Percentiles rank a stretch among this genome's conserved stretches.
phyloP scores from a whole-genome alignment of 2,797 vertebrate species.

The Neosilurus hyrtlii region DNA sequence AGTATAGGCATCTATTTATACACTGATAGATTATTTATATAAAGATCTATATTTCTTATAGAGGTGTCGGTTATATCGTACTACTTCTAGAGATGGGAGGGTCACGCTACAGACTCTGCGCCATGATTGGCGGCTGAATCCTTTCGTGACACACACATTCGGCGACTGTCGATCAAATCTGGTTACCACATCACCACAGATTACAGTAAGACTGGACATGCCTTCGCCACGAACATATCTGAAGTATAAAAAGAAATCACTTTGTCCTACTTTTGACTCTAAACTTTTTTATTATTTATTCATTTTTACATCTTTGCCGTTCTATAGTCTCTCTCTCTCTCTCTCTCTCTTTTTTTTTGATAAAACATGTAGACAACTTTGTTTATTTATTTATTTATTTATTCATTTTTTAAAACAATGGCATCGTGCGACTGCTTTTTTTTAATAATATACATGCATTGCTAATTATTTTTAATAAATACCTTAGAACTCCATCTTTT shows the following conservation, averaged over 20 bases:
- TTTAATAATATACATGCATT: conserved; percentile 82
- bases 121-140: conserved; percentile 45
- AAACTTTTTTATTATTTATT: conserved; percentile 53
- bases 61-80: conserved; percentile 78
- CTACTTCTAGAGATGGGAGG: conserved; percentile 83
- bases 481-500: conserved; percentile 71
- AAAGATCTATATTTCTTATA: conserved; percentile 66
- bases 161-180: conserved; percentile 49
- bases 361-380: conserved; percentile 77
- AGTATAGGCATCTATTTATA: conserved; percentile 71
- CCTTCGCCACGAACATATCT: conserved; percentile 74
- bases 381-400: conserved; percentile 25
- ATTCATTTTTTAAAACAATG: conserved; percentile 63
- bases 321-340: conserved; percentile 43
- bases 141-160: conserved; percentile 45
- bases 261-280: conserved; percentile 57
- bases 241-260: conserved; percentile 63
- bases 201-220: conserved; percentile 82
- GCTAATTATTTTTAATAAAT: conserved; percentile 61
- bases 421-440: conserved; percentile 82
- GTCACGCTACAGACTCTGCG: conserved; percentile 53
- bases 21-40: conserved; percentile 68
- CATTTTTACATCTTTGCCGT: conserved; percentile 56
- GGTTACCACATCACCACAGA: conserved; percentile 70
- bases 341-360: conserved; percentile 58